Percentiles rank a stretch among this genome's conserved stretches.
These are phyloP conservation scores for Lepidotrigona ventralis DNA, from an alignment of 1,140 invertebrate genomes.

Conservation along the genomic window DNA sequence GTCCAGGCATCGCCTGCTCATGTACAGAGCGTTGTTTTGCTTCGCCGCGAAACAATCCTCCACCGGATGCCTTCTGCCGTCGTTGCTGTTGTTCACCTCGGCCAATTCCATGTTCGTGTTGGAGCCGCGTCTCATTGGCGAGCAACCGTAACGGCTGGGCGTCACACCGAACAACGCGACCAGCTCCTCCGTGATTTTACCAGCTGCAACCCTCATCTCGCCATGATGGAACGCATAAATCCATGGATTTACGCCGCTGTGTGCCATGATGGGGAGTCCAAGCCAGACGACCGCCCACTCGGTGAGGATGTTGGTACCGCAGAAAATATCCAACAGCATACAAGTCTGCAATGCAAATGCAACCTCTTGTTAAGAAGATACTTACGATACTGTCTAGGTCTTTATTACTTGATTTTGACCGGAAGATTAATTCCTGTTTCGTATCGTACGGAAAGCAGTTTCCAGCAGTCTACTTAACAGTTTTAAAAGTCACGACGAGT, in stretches of 20 bases:
- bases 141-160: slow-evolving; percentile 75
- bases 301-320: slow-evolving; percentile 79
- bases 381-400: neutral
- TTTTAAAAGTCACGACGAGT: neutral
- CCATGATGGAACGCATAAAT: slow-evolving; percentile 85
- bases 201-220: slow-evolving; percentile 83
- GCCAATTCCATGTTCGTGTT: slow-evolving; percentile 74
- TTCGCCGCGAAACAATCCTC: slow-evolving; percentile 75
- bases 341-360: slow-evolving; percentile 78
- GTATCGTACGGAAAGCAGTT: too few species aligned
- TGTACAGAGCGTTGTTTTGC: slow-evolving; percentile 64
- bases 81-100: slow-evolving; percentile 70
- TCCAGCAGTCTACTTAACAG: neutral
- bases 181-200: slow-evolving; percentile 81
- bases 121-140: slow-evolving; percentile 68
- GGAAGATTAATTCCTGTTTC: too few species aligned
- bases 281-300: slow-evolving; percentile 81
- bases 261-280: slow-evolving; percentile 82
- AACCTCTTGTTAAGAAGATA: neutral
- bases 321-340: slow-evolving; percentile 81
- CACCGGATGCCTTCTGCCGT: slow-evolving; percentile 62
- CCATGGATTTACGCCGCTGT: slow-evolving; percentile 85
- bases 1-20: slow-evolving; percentile 67
- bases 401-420: neutral
- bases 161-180: slow-evolving; percentile 77